Conservation (phyloP, 2,113 vertebrate species). For the Meles meles region DNA sequence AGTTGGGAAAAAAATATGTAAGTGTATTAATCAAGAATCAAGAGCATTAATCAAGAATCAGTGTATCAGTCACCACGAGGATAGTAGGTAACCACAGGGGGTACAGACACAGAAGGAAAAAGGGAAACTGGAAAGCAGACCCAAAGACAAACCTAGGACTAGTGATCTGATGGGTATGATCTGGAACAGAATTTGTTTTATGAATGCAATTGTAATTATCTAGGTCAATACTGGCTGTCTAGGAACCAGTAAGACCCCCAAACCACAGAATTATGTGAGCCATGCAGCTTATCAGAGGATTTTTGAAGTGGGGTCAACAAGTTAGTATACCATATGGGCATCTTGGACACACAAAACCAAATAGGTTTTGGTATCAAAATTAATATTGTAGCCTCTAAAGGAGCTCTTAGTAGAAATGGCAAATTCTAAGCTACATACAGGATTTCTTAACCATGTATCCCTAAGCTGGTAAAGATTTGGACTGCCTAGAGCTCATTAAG, state of each 20-base stretch:
- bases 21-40: neutral
- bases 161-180: neutral
- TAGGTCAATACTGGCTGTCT: neutral
- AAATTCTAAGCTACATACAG: neutral
- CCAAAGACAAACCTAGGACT: neutral
- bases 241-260: neutral
- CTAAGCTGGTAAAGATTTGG: neutral
- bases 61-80: neutral
- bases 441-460: neutral
- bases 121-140: neutral
- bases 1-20: neutral
- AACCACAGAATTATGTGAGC: neutral
- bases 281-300: neutral
- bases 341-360: neutral
- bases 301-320: neutral
- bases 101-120: neutral
- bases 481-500: neutral
- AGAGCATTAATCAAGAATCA: no score
- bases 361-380: neutral
- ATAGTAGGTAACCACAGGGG: neutral
- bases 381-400: neutral
- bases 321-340: neutral
- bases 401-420: neutral
- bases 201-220: neutral
- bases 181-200: neutral